Conservation (phyloP, 2,113 vertebrate species). For the Fulica atra region DNA sequence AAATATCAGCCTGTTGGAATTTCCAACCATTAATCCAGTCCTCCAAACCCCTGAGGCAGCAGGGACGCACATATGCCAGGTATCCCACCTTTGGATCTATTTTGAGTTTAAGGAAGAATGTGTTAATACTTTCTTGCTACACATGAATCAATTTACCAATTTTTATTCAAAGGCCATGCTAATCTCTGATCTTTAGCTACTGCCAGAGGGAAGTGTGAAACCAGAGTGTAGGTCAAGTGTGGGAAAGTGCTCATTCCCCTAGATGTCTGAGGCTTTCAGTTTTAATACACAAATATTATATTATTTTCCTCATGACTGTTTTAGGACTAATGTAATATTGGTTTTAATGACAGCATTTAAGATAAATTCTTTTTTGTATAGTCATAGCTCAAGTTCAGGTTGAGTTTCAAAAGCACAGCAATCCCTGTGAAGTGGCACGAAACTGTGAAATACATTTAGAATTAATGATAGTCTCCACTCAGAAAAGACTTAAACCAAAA, state of each 20-base stretch:
- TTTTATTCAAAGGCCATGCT: not conserved
- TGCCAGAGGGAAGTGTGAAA: not conserved
- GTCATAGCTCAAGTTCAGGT: not conserved
- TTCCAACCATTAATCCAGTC: not conserved
- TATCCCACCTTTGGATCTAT: not conserved
- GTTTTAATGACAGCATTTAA: conserved; percentile 19
- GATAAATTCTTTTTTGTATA: conserved; percentile 8
- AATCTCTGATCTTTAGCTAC: not conserved
- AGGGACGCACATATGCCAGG: accelerated
- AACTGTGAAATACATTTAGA: conserved; percentile 31
- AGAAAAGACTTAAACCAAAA: not conserved
- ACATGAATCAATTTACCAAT: not conserved
- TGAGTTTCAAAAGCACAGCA: not conserved
- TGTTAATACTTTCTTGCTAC: not conserved
- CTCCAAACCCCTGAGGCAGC: not conserved
- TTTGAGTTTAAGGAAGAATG: not conserved
- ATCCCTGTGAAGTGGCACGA: conserved; percentile 1
- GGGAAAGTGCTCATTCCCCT: not conserved
- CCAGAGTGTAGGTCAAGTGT: not conserved
- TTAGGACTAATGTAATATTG: not conserved
- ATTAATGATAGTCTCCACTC: not conserved
- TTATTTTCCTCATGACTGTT: not conserved
- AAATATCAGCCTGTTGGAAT: accelerated
- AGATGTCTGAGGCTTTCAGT: not conserved
- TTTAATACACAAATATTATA: not conserved